Evolutionary conservation across 2,113 vertebrate species (phyloP), one percentile per base, ranked within the genome.

Genomic region (Thunnus maccoyii): DNA sequence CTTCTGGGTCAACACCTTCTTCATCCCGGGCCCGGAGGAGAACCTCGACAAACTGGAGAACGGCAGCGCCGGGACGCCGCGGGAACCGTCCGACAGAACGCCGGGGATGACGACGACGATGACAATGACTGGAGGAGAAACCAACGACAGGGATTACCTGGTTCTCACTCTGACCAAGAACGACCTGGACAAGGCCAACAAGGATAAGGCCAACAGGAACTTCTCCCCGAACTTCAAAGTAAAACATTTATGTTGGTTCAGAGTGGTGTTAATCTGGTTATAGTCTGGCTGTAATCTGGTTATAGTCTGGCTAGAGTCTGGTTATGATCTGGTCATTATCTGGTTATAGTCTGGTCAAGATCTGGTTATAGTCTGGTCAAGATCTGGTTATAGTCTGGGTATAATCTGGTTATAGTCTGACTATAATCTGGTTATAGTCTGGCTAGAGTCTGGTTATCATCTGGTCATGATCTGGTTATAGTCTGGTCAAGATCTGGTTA

Each of bases 141-240:
- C 96, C 91, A 97, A 96, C 50, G 96, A 97, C 93, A 95, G 96
- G 88, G 98, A 98, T 88, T 98, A 96, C 94, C 95, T 98, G 91
- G 95, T 97, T 82, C 96, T 99, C 86, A 96, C 96, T 15, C 96
- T 99, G 94, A 97, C 96, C 90, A 99, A 99, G 96, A 98, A 97
- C 3, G 97, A 99, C 93, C 96, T 99, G 85, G 98, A 99, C 94
- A 99, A 99, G 93, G 98, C 98, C 93, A 99, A 99, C 93, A 99
- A 99, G 93, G 98, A 99, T 95, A 99, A 99, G 92, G 97, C 97
- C 94, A 99, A 99, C 96, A 95, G 95, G 95, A 97, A 97, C 90
- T 99, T 99, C 94, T 99, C 98, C 92, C 98, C 98, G 71, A 99
- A 99, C 95, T 99, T 99, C 93, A 99, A 99, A 96, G 98, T 99